Conservation (phyloP, 2,888 invertebrate genomes). For the Xiphydria camelus region DNA sequence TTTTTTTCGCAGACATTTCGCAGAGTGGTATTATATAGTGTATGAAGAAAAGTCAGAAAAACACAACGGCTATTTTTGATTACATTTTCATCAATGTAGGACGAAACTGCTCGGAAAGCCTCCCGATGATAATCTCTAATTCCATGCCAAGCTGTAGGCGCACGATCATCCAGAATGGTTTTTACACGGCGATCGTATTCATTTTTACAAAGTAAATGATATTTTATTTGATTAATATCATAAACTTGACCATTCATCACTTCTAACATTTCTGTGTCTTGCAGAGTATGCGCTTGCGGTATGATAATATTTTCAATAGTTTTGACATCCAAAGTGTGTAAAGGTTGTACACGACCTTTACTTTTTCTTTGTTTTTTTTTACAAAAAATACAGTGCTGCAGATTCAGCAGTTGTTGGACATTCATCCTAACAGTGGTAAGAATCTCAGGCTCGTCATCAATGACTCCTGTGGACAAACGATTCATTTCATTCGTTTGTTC, state of each 20-base stretch:
- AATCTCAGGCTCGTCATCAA: no score
- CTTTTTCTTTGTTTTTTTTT: constrained; percentile 11
- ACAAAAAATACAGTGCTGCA: no score
- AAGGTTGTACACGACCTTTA: constrained; percentile 7
- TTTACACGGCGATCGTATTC: background rate
- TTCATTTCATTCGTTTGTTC: no score
- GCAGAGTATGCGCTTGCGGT: background rate
- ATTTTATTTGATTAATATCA: background rate
- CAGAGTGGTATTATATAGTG: background rate
- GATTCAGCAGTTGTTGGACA: no score
- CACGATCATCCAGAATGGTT: no score
- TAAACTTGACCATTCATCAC: constrained; percentile 3
- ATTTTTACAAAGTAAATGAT: constrained; percentile 3
- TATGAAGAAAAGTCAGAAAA: no score
- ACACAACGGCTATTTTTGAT: background rate
- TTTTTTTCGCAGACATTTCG: constrained; percentile 9
- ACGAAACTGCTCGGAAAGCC: background rate
- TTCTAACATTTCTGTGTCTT: constrained; percentile 7
- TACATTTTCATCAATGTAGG: constrained; percentile 4
- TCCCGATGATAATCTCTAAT: background rate
- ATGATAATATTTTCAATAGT: constrained; percentile 6
- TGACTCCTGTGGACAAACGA: no score
- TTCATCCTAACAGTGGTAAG: no score
- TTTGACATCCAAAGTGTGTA: constrained; percentile 7
- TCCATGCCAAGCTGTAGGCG: constrained; percentile 8